These are phyloP conservation scores for Yoshiicerus persimilis DNA, from an alignment of 1,140 invertebrate genomes.

Conservation along the genomic window DNA sequence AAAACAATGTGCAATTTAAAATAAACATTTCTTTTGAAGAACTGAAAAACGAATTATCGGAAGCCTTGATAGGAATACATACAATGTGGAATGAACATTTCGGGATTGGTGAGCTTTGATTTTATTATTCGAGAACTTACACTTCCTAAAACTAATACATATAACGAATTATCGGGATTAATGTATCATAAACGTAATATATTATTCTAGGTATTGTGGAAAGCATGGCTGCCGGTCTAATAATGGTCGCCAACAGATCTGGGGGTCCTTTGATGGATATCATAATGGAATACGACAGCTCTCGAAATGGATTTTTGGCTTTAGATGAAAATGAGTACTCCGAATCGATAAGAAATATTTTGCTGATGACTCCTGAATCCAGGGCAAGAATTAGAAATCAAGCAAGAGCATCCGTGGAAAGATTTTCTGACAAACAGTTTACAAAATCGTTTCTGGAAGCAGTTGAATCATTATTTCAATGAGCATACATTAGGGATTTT, in stretches of 20 bases:
- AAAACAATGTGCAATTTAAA: slow-evolving; percentile 84
- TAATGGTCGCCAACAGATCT: slow-evolving; percentile 90
- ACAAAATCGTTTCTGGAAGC: slow-evolving; percentile 40
- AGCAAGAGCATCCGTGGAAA: slow-evolving; percentile 76
- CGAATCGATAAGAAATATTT: slow-evolving; percentile 69
- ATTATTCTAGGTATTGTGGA: slow-evolving; percentile 80
- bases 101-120: slow-evolving; percentile 81
- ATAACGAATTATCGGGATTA: too few species aligned
- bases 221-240: slow-evolving; percentile 94
- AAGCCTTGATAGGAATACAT: slow-evolving; percentile 81
- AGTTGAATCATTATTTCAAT: slow-evolving; percentile 35
- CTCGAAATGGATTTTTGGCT: slow-evolving; percentile 80
- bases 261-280: slow-evolving; percentile 94
- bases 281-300: slow-evolving; percentile 67
- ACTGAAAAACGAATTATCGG: slow-evolving; percentile 72
- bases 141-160: too few species aligned
- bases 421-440: slow-evolving; percentile 66
- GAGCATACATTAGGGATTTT: not conserved
- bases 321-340: slow-evolving; percentile 78
- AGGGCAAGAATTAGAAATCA: slow-evolving; percentile 67
- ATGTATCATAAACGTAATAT: too few species aligned
- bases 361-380: slow-evolving; percentile 66
- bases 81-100: slow-evolving; percentile 99
- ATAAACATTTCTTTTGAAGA: slow-evolving; percentile 78
- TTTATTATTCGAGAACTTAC: too few species aligned